Evolutionary conservation across 2,797 vertebrate species (phyloP), one percentile per base, ranked within the genome.

Genomic region (Muscicapa comitata): DNA sequence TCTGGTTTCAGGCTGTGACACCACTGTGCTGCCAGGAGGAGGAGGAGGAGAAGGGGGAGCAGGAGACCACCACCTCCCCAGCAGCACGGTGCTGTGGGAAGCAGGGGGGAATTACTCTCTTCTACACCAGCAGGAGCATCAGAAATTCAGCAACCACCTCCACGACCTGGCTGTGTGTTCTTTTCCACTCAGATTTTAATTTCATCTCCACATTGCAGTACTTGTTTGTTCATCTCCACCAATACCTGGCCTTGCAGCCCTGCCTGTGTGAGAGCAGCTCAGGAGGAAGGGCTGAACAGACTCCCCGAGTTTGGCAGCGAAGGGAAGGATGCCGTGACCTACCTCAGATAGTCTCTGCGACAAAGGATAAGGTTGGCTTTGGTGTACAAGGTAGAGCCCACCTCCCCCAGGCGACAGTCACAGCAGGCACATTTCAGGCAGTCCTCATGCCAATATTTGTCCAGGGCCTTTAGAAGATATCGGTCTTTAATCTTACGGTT

Each of bases 401-500:
- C 99, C 98, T 99, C 99, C 59, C 99, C 99, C 94, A 99, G 97
- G 45, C 99, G 98, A 93, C 99, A 99, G 98, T 99, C 99, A 70
- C 99, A 99, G 98, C 99, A 99, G 94, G 99, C 99, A 78, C 99
- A 99, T 97, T 99, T 99, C 95, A 99, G 98, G 95, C 99, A 99
- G 98, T 99, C 99, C 83, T 99, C 99, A 98, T 99, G 99, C 99
- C 99, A 99, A 94, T 99, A 99, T 97, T 99, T 99, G 98, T 99
- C 99, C 97, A 99, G 98, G 92, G 99, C 99, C 98, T 99, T 99
- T 91, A 99, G 99, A 94, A 99, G 98, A 98, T 99, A 99, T 78
- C 99, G 98, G 98, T 99, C 99, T 98, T 99, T 99, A 98, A 99
- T 99, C 98, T 99, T 99, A 97, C 99, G 99, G 98, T 99, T 99